These are phyloP conservation scores for Pararge aegeria DNA, from an alignment of 1,140 invertebrate species.

Conservation along the genomic window DNA sequence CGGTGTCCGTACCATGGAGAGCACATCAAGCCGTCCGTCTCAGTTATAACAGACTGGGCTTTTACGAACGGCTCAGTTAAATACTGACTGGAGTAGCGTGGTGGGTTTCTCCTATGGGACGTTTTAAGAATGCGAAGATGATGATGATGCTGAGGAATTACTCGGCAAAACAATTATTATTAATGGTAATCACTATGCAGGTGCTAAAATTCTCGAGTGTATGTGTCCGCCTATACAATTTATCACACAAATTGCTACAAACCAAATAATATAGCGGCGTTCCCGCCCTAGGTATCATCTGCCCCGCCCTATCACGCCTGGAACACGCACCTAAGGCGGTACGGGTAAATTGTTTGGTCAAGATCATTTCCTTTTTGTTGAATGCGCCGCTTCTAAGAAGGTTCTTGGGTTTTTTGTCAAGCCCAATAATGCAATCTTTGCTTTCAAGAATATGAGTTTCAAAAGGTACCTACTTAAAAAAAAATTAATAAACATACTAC, in stretches of 20 bases:
- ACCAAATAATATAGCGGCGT: conserved; percentile 19
- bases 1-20: too few species aligned
- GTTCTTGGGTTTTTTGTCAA: neutral
- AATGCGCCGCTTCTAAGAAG: conserved; percentile 20
- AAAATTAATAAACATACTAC: too few species aligned
- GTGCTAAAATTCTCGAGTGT: conserved; percentile 19
- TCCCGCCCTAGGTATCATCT: conserved; percentile 43
- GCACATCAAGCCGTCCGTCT: too few species aligned
- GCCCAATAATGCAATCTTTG: too few species aligned
- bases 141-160: too few species aligned
- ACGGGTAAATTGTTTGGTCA: conserved; percentile 54
- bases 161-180: neutral
- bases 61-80: too few species aligned
- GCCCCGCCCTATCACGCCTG: conserved; percentile 57
- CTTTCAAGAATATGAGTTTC: neutral
- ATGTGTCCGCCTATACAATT: conserved; percentile 44
- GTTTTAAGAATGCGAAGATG: too few species aligned
- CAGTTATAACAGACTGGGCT: too few species aligned
- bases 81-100: too few species aligned
- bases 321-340: conserved; percentile 27
- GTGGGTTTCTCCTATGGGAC: too few species aligned
- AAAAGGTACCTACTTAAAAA: neutral
- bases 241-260: conserved; percentile 46
- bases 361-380: conserved; percentile 39
- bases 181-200: conserved; percentile 12